These are phyloP conservation scores for Onychomys leucogaster DNA, from an alignment of 2,797 vertebrate genomes.

Conservation along the genomic window DNA sequence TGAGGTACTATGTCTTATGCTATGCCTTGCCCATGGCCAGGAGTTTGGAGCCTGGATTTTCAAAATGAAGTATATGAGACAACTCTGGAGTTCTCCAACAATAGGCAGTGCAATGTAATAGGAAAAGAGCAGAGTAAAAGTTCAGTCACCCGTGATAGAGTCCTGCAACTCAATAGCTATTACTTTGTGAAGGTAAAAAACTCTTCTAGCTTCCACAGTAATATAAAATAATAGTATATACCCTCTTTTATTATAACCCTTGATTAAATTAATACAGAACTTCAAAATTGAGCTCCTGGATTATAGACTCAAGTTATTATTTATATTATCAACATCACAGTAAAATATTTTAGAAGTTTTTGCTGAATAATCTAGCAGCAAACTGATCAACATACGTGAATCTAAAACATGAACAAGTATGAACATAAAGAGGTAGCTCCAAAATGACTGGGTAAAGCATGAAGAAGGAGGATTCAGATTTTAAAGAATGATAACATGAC, in stretches of 20 bases:
- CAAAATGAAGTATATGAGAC: slow-evolving; percentile 49
- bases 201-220: not conserved
- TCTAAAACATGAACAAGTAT: not conserved
- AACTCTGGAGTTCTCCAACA: slow-evolving; percentile 55
- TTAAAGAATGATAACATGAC: not conserved
- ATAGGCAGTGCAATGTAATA: slow-evolving; percentile 4
- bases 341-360: slow-evolving; percentile 40
- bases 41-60: slow-evolving; percentile 1
- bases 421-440: not conserved
- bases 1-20: not conserved
- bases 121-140: not conserved
- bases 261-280: slow-evolving; percentile 49
- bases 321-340: slow-evolving; percentile 39
- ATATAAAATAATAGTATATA: slow-evolving; percentile 26
- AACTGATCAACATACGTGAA: not conserved
- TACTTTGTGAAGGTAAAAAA: slow-evolving; percentile 21
- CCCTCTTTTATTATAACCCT: not conserved
- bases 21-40: slow-evolving; percentile 3
- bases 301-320: slow-evolving; percentile 1
- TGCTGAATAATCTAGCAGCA: not conserved
- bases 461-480: not conserved
- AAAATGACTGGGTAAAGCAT: not conserved
- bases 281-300: not conserved
- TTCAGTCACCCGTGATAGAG: not conserved
- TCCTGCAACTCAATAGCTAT: not conserved